Evolutionary conservation across 2,113 vertebrate genomes (phyloP), one percentile per base, ranked within the genome.

Genomic region (Centropristis striata): DNA sequence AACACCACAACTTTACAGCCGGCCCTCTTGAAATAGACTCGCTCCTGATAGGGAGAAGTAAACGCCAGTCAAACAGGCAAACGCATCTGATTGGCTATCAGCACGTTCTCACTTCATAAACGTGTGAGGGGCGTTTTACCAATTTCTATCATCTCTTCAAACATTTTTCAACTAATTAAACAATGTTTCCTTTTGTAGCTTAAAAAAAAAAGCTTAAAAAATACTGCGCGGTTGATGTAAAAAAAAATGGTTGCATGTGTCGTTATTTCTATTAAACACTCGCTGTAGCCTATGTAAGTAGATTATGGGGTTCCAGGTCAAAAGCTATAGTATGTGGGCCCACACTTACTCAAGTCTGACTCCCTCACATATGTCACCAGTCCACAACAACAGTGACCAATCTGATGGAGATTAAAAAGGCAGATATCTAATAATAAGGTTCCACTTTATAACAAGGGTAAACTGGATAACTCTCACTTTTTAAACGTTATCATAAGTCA

Each of bases 21-120:
- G 61, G 36, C 86, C 85, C 64, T 67, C 83, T 54, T 27, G n/a
- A 85, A 87, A 82, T 71, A 81, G 61, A 39, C 61, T 47, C 20
- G 8, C 1, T 13, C 0, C 32, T 47, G 16, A 87, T 72, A 58
- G 81, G 85, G 2, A 5, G 15, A 2, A 3, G 21, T 36, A 23
- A 36, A 58, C 15, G 75, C 2, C 77, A 8, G 25, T 88, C 77
- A 85, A 49, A 78, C 10, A 3, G 3, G 3, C 0, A 0, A n/a
- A 32, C 20, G 12, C 4, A 25, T 47, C 50, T 42, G 54, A 87
- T 82, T 87, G 75, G 78, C 15, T 65, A 20, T 1, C 23, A 32
- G 15, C 25, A 15, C 1, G 0, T 15, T 15, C 2, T 46, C 10
- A 46, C 23, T 32, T 39, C 2, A 6, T 25, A n/a, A 37, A 44